Conservation (phyloP, 92 coral and sea anemone species). For the Montipora capitata region DNA sequence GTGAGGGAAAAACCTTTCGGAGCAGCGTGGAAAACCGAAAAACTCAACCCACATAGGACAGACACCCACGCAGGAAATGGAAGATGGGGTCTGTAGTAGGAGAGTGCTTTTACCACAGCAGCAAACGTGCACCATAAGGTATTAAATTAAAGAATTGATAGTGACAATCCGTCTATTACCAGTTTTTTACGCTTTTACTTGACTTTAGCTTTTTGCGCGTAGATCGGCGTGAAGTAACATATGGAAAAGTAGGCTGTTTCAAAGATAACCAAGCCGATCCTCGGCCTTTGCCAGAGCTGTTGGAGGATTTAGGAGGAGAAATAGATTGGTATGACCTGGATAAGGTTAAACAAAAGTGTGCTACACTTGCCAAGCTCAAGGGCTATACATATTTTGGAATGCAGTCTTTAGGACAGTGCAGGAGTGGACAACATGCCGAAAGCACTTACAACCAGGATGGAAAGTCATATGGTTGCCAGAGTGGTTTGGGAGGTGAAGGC, state of each 20-base stretch:
- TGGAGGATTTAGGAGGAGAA: slow-evolving; percentile 32
- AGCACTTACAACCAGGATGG: slow-evolving; percentile 10
- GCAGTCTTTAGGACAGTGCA: slow-evolving; percentile 45
- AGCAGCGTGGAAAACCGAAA: too few species aligned
- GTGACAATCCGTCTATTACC: not conserved
- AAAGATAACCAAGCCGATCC: slow-evolving; percentile 36
- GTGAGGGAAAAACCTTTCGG: too few species aligned
- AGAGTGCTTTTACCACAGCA: too few species aligned
- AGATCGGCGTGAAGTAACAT: slow-evolving; percentile 10
- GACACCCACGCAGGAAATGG: too few species aligned
- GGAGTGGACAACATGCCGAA: slow-evolving; percentile 30
- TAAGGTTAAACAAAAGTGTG: slow-evolving; percentile 35
- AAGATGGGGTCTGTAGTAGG: too few species aligned
- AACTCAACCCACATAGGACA: too few species aligned
- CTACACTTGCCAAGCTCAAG: slow-evolving; percentile 25
- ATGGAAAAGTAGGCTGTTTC: slow-evolving; percentile 26
- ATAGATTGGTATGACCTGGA: slow-evolving; percentile 32
- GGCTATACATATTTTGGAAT: slow-evolving; percentile 40
- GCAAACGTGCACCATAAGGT: too few species aligned
- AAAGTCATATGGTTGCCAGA: slow-evolving; percentile 9
- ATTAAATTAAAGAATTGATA: too few species aligned
- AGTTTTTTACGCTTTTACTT: not conserved
- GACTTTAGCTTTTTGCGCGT: not conserved
- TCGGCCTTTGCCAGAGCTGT: slow-evolving; percentile 34
- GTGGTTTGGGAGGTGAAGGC: slow-evolving; percentile 23